Conservation (phyloP, 1,140 invertebrate genomes). For the Melitaea cinxia region DNA sequence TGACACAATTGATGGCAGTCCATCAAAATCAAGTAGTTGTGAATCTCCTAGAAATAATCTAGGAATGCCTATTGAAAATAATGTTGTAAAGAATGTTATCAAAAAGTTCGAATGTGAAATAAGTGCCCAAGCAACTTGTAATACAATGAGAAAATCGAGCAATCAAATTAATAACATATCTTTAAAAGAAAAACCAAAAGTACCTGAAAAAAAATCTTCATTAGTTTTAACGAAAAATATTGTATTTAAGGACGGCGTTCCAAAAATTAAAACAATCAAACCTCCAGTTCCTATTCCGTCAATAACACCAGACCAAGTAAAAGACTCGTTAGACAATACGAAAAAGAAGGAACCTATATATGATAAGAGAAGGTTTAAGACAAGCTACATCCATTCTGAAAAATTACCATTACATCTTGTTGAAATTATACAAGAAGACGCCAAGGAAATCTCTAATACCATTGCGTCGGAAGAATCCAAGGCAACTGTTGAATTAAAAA, state of each 20-base stretch:
- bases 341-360: conserved; percentile 72
- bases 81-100: conserved; percentile 66
- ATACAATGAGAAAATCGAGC: conserved; percentile 51
- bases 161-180: conserved; percentile 47
- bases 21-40: conserved; percentile 44
- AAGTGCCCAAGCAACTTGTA: conserved; percentile 58
- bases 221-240: conserved; percentile 76
- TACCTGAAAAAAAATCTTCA: conserved; percentile 80
- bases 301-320: conserved; percentile 42
- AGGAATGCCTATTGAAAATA: conserved; percentile 46
- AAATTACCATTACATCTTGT: conserved; percentile 70
- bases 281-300: conserved; percentile 39
- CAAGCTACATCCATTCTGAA: conserved; percentile 73
- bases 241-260: conserved; percentile 75
- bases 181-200: conserved; percentile 76
- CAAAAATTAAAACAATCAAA: conserved; percentile 77
- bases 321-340: conserved; percentile 31
- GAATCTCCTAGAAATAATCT: conserved; percentile 40
- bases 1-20: conserved; percentile 71
- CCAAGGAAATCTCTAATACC: conserved; percentile 44
- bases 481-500: conserved; percentile 17
- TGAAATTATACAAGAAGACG: conserved; percentile 76
- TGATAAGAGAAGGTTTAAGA: conserved; percentile 73
- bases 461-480: conserved; percentile 19
- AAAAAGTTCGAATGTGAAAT: conserved; percentile 78